These are phyloP conservation scores for Paguma larvata DNA, from an alignment of 2,797 vertebrate species.

Conservation along the genomic window DNA sequence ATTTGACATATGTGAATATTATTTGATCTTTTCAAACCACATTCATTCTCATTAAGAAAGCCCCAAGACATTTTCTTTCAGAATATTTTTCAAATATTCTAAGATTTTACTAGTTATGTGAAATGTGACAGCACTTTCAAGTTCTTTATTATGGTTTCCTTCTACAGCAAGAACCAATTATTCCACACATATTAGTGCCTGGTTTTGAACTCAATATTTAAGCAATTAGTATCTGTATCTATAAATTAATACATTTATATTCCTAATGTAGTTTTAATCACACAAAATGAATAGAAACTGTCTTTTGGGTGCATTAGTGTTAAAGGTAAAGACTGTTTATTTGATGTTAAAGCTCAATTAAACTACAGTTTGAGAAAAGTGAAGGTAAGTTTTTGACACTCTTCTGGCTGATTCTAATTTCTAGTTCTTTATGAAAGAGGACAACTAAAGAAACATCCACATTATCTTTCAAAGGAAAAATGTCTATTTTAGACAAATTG, in stretches of 20 bases:
- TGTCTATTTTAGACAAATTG: conserved; percentile 83
- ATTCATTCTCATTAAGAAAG: conserved; percentile 92
- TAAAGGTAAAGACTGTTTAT: conserved; percentile 88
- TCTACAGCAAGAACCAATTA: conserved; percentile 90
- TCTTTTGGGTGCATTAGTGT: conserved; percentile 74
- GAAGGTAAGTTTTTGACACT: conserved; percentile 78
- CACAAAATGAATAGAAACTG: conserved; percentile 88
- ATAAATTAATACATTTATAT: conserved; percentile 91
- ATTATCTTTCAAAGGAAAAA: conserved; percentile 81
- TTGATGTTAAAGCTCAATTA: conserved; percentile 85
- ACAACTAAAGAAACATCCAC: conserved; percentile 80
- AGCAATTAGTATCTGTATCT: conserved; percentile 91
- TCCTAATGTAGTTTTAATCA: conserved; percentile 90
- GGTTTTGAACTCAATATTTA: conserved; percentile 90
- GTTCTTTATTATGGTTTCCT: conserved; percentile 92
- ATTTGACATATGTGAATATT: conserved; percentile 90
- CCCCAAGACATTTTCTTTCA: conserved; percentile 91
- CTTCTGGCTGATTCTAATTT: conserved; percentile 77
- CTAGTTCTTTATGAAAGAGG: conserved; percentile 75
- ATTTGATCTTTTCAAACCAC: conserved; percentile 93
- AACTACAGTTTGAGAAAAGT: conserved; percentile 69
- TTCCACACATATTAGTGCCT: conserved; percentile 87
- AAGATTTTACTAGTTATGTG: conserved; percentile 91
- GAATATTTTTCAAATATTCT: conserved; percentile 92
- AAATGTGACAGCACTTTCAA: conserved; percentile 94